Percentiles rank a stretch among this genome's conserved stretches.
These are phyloP conservation scores for Athrips mouffetella DNA, from an alignment of 2,888 invertebrate species.

Conservation along the genomic window DNA sequence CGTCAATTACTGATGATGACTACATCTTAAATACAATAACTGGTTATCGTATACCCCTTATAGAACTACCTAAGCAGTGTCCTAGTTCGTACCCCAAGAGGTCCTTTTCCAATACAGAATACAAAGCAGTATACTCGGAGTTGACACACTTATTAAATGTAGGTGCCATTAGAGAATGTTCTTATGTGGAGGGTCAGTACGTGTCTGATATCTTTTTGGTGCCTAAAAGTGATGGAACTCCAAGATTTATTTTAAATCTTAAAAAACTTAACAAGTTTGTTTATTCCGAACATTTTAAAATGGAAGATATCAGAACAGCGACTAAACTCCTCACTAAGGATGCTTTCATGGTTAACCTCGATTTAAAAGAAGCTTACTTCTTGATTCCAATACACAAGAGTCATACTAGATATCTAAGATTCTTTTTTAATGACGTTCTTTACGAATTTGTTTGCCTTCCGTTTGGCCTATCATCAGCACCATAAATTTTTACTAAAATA, in stretches of 20 bases:
- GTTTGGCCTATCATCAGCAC: conserved; percentile 12
- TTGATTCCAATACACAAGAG: background rate
- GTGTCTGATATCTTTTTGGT: conserved; percentile 17
- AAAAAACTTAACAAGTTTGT: conserved; percentile 15
- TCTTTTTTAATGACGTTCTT: background rate
- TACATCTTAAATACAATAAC: conserved; percentile 7
- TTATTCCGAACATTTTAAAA: conserved; percentile 10
- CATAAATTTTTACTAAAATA: conserved; percentile 16
- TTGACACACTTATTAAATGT: conserved; percentile 16
- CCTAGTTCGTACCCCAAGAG: background rate
- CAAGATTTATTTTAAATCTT: conserved; percentile 19
- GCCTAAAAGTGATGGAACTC: conserved; percentile 13
- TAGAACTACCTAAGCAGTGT: background rate
- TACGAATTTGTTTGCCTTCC: conserved; percentile 6
- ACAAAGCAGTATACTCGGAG: background rate
- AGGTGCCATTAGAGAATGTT: conserved; percentile 12
- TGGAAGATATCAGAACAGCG: conserved; percentile 14
- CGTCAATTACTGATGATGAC: conserved; percentile 3
- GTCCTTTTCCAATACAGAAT: conserved; percentile 10
- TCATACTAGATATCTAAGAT: background rate
- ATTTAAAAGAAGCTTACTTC: conserved; percentile 11
- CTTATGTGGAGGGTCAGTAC: conserved; percentile 7
- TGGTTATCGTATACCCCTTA: conserved; percentile 14
- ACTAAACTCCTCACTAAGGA: background rate
- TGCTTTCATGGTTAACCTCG: conserved; percentile 1